Conservation (phyloP, 1,140 invertebrate genomes). For the Drosophila ironensis region DNA sequence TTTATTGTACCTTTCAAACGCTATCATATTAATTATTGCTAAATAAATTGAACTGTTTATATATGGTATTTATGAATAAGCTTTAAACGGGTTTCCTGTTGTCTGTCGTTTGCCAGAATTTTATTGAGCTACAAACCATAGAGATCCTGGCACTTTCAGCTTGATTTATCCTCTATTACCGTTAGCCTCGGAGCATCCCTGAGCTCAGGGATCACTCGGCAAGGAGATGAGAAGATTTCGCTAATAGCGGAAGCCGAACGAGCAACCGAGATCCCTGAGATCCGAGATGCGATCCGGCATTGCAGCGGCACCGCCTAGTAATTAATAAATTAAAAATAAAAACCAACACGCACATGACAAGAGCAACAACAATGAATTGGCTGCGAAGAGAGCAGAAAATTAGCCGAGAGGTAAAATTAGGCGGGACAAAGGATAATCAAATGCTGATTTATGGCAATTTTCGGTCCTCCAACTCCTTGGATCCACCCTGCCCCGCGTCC, state of each 20-base stretch:
- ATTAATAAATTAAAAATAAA: constrained; percentile 80
- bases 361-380: constrained; percentile 6
- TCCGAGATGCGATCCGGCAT: constrained; percentile 1
- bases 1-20: too few relatives aligned
- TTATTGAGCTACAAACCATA: too few relatives aligned
- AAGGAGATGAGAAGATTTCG: constrained; percentile 44
- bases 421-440: constrained; percentile 68
- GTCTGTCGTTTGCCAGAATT: too few relatives aligned
- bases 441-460: constrained; percentile 79
- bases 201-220: constrained; percentile 15
- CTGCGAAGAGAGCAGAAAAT: constrained; percentile 5
- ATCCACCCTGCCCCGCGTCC: constrained; percentile 8
- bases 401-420: constrained; percentile 53
- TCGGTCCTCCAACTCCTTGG: constrained; percentile 10
- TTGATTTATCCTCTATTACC: not conserved
- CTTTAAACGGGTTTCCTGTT: too few relatives aligned
- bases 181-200: not conserved
- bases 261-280: not conserved
- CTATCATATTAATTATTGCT: too few relatives aligned
- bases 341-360: constrained; percentile 74
- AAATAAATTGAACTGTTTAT: too few relatives aligned
- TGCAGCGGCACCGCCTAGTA: constrained; percentile 61
- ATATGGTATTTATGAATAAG: too few relatives aligned
- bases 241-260: constrained; percentile 70
- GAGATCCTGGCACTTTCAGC: not conserved